Evolutionary conservation across 2,797 vertebrate species (phyloP).

Genomic region (Okamejei kenojei): DNA sequence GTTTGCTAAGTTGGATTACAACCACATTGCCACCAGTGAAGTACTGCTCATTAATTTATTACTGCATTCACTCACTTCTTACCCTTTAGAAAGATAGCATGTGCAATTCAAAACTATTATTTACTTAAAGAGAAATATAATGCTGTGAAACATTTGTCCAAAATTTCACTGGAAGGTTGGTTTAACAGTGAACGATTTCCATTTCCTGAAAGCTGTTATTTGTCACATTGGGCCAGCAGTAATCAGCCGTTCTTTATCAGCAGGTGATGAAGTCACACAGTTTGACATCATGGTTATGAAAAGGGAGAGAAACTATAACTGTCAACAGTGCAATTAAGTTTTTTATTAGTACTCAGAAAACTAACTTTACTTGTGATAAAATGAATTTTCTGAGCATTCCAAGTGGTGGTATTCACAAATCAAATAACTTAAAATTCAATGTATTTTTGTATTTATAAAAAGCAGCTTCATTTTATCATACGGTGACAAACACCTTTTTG

Average conservation of each 20-base stretch:
- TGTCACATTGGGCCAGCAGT: neutral
- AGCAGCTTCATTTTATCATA: neutral
- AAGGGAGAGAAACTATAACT: neutral
- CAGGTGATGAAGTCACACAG: neutral
- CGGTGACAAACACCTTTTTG: neutral
- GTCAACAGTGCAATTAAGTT: neutral
- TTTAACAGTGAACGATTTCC: neutral
- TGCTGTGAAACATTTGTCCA: neutral
- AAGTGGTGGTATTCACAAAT: neutral
- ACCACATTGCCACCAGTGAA: neutral
- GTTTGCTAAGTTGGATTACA: neutral
- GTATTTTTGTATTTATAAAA: neutral
- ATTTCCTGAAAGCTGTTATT: neutral
- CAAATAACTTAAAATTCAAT: neutral
- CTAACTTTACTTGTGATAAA: neutral
- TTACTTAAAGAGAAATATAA: neutral
- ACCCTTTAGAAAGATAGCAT: neutral
- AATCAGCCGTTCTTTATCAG: neutral
- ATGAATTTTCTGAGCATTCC: neutral
- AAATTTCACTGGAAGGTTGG: neutral
- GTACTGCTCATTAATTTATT: neutral
- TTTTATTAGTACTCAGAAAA: neutral
- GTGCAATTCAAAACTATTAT: neutral
- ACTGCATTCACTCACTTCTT: neutral
- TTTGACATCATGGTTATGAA: neutral